These are phyloP conservation scores for Bugula neritina DNA, from an alignment of 2,888 invertebrate species.

Conservation along the genomic window DNA sequence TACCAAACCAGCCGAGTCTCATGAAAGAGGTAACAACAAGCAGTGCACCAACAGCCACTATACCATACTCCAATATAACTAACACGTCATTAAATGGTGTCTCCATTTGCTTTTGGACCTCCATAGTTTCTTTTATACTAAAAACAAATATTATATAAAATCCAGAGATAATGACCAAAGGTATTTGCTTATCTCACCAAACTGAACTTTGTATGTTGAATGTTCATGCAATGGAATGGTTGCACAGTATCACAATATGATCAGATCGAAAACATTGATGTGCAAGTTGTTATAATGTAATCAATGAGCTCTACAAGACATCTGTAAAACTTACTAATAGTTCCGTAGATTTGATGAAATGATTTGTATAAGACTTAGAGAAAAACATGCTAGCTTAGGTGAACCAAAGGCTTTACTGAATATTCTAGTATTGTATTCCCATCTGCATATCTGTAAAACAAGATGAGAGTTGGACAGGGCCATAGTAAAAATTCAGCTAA, in stretches of 20 bases:
- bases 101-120: slow-evolving; percentile 35
- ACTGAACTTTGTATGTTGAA: no score
- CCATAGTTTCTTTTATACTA: slow-evolving; percentile 35
- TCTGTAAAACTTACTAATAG: slow-evolving; percentile 34
- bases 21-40: slow-evolving; percentile 37
- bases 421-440: slow-evolving; percentile 34
- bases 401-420: slow-evolving; percentile 32
- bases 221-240: no score
- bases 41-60: slow-evolving; percentile 33
- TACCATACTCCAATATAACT: slow-evolving; percentile 34
- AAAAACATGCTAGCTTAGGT: slow-evolving; percentile 33
- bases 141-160: slow-evolving; percentile 18
- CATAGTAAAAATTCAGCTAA: no score
- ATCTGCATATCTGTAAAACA: slow-evolving; percentile 36
- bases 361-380: slow-evolving; percentile 34
- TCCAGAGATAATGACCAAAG: not conserved
- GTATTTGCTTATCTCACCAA: no score
- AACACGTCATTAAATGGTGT: slow-evolving; percentile 34
- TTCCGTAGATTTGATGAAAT: slow-evolving; percentile 35
- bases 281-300: no score
- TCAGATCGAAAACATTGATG: no score
- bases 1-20: slow-evolving; percentile 39
- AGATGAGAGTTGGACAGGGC: no score
- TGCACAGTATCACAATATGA: no score
- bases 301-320: no score